Base-by-base conservation (phyloP, 2,113 vertebrate species). In the Bubo blakistoni region DNA sequence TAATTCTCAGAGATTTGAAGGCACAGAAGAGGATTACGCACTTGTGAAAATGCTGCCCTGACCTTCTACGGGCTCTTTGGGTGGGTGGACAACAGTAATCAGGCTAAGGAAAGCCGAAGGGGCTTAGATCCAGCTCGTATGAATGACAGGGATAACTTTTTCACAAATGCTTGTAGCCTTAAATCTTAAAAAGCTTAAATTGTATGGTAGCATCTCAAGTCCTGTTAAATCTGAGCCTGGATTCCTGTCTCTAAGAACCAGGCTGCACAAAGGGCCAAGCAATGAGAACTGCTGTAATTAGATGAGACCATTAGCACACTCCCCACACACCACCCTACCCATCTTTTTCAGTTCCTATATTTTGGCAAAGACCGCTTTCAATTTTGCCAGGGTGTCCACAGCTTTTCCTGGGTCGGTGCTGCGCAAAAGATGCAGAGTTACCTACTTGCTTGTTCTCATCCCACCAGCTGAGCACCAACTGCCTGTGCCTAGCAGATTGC, bases 121-220 rank as follows among this genome's bases (percentile, higher is more conserved):
- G 38, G 26, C 59, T 91, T 95, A 94, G 58, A 91, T 82, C 17
- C 54, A 77, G 27, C 66, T 82, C 66, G 7, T 82, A 51, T 51
- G 84, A 92, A 90, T 85, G 91, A 70, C 70, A 90, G 66, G 58
- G 22, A 84, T 84, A 89, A 58, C 81, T 84, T 96, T 92, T 97
- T 72, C 66, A 82, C 16, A 89, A 89, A 89, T n/a, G 2, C 34
- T 91, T 92, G 69, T 91, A 91, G 27, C 10, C 49, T 89, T 69
- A 92, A 79, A 71, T 74, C 42, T 87, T 87, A 47, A 91, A 94
- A 94, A 87, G 62, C 58, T 95, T 77, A 83, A 91, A 90, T n/a
- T 77, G 59, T 29, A 36, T 55, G 42, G n/a, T 62, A 70, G 20
- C 20, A 51, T 87, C 92, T 94, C 83, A 94, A 80, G 73, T 15